Evolutionary conservation across 2,113 vertebrate species (phyloP), one percentile per base, ranked within the genome.

Genomic region (Hippocampus zosterae): DNA sequence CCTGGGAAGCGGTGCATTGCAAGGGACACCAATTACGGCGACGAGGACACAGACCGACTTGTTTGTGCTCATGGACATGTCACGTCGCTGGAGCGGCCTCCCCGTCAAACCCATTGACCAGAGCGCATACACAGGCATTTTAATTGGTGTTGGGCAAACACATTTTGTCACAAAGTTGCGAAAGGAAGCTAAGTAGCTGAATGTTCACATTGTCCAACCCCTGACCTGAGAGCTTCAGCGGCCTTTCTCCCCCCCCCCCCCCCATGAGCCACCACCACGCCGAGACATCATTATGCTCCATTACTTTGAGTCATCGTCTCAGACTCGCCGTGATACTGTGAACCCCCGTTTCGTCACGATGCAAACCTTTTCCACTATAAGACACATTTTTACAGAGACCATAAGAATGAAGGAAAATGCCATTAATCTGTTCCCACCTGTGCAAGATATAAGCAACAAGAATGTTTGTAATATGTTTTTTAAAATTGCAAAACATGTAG

Each of bases 81-180:
- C 91, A 92, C 85, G 77, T 91, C 85, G 86, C 83, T 87, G 89
- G 91, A 92, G 81, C 81, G 87, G 90, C 90, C 89, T 85, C 88
- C 89, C 89, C 88, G 85, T 92, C 92, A 93, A 93, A 92, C 90
- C 90, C 89, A 92, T 91, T 93, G 90, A 92, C 88, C 82, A 83
- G 73, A 87, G 84, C 67, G 78, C 85, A 89, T 79, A 72, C 86
- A 90, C 88, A 90, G 90, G 89, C 90, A 90, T 90, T 90, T 90
- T 93, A 93, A 93, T 93, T 93, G 92, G 92, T 93, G 92, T 93
- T 93, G 92, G 92, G 88, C 91, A 93, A 93, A 93, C 90, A 93
- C 86, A 92, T 92, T 93, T 92, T 92, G 90, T 92, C 91, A 93
- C 90, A 91, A 92, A 93, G 91, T 92, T 92, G 91, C 91, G 92